Evolutionary conservation across 2,113 vertebrate genomes (phyloP).

Genomic region (Centrocercus urophasianus): DNA sequence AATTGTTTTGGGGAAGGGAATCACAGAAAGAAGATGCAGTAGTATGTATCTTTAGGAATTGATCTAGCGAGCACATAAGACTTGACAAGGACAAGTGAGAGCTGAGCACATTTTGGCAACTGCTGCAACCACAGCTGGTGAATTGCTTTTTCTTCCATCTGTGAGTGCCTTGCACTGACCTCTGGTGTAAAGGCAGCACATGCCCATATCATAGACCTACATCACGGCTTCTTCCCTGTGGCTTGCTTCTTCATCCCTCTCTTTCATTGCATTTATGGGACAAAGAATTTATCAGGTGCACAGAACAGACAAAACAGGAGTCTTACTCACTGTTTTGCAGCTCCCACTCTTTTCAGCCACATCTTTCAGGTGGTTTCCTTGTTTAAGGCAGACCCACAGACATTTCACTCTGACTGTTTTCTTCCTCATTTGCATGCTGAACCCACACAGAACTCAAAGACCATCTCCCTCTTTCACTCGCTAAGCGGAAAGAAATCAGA

Average conservation of each 20-base stretch:
- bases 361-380: not conserved
- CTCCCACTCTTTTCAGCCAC: not conserved
- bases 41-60: not conserved
- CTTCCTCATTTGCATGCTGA: not conserved
- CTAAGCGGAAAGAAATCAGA: not conserved
- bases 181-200: not conserved
- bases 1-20: not conserved
- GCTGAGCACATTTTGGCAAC: not conserved
- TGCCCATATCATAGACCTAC: not conserved
- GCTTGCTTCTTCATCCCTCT: not conserved
- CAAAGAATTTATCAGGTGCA: not conserved
- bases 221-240: not conserved
- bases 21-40: not conserved
- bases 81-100: not conserved
- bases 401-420: not conserved
- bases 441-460: not conserved
- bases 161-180: fast-evolving
- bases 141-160: not conserved
- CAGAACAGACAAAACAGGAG: not conserved
- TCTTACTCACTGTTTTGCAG: not conserved
- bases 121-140: not conserved
- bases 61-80: not conserved
- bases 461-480: not conserved
- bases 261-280: not conserved
- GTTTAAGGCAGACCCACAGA: not conserved